A percentile compares a stretch with the other conserved stretches of the same genome.
These are phyloP conservation scores for Brachionus angularis DNA, from an alignment of 1,140 invertebrate species.

Conservation along the genomic window DNA sequence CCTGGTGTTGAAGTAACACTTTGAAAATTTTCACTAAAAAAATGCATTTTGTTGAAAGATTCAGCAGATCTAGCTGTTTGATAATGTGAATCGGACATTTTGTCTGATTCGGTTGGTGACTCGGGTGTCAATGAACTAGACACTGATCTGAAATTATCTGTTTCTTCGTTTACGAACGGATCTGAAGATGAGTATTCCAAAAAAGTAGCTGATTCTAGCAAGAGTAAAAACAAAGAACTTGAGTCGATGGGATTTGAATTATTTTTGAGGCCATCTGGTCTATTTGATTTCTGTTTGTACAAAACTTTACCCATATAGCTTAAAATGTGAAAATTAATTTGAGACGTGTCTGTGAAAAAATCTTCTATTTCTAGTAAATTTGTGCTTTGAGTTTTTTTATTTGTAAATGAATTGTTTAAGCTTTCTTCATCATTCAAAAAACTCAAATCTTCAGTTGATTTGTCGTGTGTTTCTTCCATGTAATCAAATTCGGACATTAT, in stretches of 20 bases:
- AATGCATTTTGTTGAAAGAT: no score
- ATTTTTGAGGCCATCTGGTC: no score
- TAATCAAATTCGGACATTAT: conserved; percentile 8
- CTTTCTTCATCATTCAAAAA: conserved; percentile 7
- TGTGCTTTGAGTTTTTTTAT: neutral
- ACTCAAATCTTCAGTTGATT: neutral
- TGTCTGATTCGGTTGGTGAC: neutral
- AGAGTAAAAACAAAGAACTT: conserved; percentile 1
- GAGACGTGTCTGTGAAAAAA: neutral
- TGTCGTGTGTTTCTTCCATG: neutral
- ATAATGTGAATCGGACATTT: neutral
- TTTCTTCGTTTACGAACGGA: no score
- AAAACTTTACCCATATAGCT: neutral
- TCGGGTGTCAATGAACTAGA: neutral
- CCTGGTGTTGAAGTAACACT: neutral
- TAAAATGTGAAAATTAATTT: conserved; percentile 4
- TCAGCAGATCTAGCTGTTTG: neutral
- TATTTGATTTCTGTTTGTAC: neutral
- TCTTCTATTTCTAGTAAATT: neutral
- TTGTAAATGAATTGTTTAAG: no score
- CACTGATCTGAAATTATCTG: neutral
- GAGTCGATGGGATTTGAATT: neutral
- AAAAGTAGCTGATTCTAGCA: conserved; percentile 2
- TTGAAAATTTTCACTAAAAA: neutral
- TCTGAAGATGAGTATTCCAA: neutral